Base-by-base conservation (phyloP, 2,888 invertebrate species). In the Chrysopilus asiliformis region DNA sequence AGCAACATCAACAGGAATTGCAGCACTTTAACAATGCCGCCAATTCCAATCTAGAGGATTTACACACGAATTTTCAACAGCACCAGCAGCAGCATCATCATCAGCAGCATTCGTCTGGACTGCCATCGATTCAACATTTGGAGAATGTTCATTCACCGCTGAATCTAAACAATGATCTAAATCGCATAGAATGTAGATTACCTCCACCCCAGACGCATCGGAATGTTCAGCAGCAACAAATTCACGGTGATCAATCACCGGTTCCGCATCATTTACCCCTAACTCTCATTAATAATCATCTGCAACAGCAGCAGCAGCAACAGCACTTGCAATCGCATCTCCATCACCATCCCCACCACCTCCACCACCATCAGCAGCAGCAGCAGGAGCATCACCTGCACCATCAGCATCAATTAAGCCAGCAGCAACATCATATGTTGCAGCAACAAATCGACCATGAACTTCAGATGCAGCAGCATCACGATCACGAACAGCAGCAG, bases 401-500 rank as follows among this genome's bases (percentile, higher is more conserved):
- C 24, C 43, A 40, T 2, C 34, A 30, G 10, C 39, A 40, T 2
- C 37, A 37, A 7, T 30, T 38, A 4, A 29, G 34, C 4, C 40
- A 45, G 18, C 46, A 39, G 12, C 48, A 47, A 25, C 46, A 47
- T 12, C 54, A 66, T 9, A 53, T 53, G 17, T 46, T 44, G 27
- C 48, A 48, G 17, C 49, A 48, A 32, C 50, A 51, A 36, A 46
- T 48, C 4, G 47, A 52, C 28, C 49, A 47, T 20, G 43, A 46
- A n/a, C 52, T 54, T n/a, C 52, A 51, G 29, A 53, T 50, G n/a
- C 43, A 50, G 16, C 51, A 52, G n/a, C 53, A 54, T 15, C 48
- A 49, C 24, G 55, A 58, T 39, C 55, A 58, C 28, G 50, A 49
- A 26, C 57, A 60, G 34, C 49, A 60, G 37, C 60, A 65, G 45